Base-by-base conservation (phyloP, 2,888 invertebrate genomes). In the Euproctis similis region DNA sequence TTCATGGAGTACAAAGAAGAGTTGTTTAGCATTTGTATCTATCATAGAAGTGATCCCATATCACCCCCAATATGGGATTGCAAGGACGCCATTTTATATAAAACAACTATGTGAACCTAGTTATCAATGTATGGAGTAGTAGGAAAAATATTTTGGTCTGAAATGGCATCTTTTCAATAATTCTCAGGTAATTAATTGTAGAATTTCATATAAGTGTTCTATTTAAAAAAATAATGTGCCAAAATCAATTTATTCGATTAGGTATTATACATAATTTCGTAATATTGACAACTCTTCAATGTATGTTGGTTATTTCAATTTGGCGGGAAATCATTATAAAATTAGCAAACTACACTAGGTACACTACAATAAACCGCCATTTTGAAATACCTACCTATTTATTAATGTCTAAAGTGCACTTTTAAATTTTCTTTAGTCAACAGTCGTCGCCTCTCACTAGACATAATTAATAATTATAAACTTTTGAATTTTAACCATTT, bases 401-500 rank as follows among this genome's bases (percentile, higher is more conserved):
- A 19, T 39, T 22, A 52, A 32, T 49, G 50, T 53, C 51, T 39
- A 50, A 66, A 65, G 57, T 67, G 75, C 76, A 77, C 76, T 71
- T 66, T 70, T 50, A 49, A 60, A 61, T 53, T n/a, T 50, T 50
- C 59, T 58, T 46, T 47, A 49, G 42, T 47, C 30, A 60, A 59
- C 57, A 57, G 42, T 67, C 52, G 51, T 68, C 61, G 63, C 67
- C 62, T 67, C 59, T 69, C 65, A 64, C 61, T 68, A 64, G 65
- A 35, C 38, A 45, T 52, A 53, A 53, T 51, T 52, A 26, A 50
- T 46, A 42, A 55, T 55, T 59, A 62, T 57, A 53, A 59, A 51
- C 44, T 54, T 64, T 68, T 65, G 39, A 62, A 70, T 67, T 73
- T 66, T 64, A 71, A 68, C 59, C 58, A 54, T 61, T 66, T 59